phyloP scores from a whole-genome alignment of 2,888 invertebrate genomes.

The Acanthoscelides obtectus region DNA sequence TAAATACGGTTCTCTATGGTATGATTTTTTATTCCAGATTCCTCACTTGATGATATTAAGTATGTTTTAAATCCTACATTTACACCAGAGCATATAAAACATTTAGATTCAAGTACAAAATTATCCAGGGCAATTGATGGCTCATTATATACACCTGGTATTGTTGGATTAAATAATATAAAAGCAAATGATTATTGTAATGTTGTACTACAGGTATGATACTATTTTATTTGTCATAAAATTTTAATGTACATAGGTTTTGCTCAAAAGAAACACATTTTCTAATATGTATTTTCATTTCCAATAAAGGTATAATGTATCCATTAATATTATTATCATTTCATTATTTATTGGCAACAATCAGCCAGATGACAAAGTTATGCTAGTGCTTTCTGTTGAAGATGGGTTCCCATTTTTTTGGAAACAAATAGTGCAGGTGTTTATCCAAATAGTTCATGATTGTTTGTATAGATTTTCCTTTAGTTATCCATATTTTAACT shows the following conservation, averaged over 20 bases:
- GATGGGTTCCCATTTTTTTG: no score
- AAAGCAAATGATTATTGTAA: conserved; percentile 99
- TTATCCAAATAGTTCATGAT: neutral
- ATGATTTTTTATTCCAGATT: conserved; percentile 74
- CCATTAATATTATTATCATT: no score
- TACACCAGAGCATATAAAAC: conserved; percentile 73
- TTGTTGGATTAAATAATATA: conserved; percentile 97
- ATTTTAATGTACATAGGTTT: no score
- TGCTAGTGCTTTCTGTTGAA: no score
- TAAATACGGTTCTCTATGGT: no score
- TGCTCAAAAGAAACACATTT: no score
- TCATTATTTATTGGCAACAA: neutral
- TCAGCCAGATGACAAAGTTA: no score
- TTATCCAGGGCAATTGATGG: conserved; percentile 94
- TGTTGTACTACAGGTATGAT: conserved; percentile 83
- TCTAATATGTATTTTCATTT: no score
- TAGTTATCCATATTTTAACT: conserved; percentile 3
- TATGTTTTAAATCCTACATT: conserved; percentile 98
- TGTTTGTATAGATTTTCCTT: neutral
- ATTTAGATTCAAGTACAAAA: conserved; percentile 76
- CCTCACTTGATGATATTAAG: conserved; percentile 96
- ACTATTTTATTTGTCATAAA: neutral
- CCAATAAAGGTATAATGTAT: no score
- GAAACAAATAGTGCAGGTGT: no score
- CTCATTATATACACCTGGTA: conserved; percentile 93